These are phyloP conservation scores for Balaeniceps rex DNA, from an alignment of 2,113 vertebrate genomes.

Conservation along the genomic window DNA sequence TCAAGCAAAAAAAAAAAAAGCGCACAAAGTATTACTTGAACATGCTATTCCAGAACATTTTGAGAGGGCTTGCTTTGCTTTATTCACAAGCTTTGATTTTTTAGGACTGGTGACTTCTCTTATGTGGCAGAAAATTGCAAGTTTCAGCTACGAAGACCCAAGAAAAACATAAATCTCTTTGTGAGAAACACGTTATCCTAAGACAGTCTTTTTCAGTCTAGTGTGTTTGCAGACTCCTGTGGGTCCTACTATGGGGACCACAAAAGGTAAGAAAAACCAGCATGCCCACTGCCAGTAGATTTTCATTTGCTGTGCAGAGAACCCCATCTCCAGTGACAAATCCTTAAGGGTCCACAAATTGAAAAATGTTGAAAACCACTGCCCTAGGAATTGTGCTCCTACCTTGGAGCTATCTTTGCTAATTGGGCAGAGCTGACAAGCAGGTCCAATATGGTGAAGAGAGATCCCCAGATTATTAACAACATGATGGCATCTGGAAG, in stretches of 20 bases:
- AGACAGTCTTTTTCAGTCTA: neutral
- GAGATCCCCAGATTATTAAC: constrained; percentile 55
- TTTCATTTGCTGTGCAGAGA: constrained; percentile 24
- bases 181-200: neutral
- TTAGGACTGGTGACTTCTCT: neutral
- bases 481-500: constrained; percentile 45
- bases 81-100: constrained; percentile 31
- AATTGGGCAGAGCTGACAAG: constrained; percentile 55
- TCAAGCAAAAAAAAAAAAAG: constrained; percentile 13
- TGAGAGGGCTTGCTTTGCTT: constrained; percentile 29
- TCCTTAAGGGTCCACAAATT: constrained; percentile 43
- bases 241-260: neutral
- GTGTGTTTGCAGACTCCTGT: neutral
- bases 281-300: constrained; percentile 13
- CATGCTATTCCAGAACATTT: constrained; percentile 15
- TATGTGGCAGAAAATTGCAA: neutral
- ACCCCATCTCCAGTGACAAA: neutral
- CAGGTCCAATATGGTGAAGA: constrained; percentile 51
- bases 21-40: constrained; percentile 30
- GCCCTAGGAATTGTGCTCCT: constrained; percentile 35
- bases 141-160: neutral
- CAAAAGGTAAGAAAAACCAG: constrained; percentile 3
- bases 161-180: neutral
- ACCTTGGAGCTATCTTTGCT: constrained; percentile 49
- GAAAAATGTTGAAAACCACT: constrained; percentile 53